Percentiles rank a stretch among this genome's conserved stretches.
Evolutionary conservation across 2,113 vertebrate genomes (phyloP).

Genomic region (Eurypyga helias): DNA sequence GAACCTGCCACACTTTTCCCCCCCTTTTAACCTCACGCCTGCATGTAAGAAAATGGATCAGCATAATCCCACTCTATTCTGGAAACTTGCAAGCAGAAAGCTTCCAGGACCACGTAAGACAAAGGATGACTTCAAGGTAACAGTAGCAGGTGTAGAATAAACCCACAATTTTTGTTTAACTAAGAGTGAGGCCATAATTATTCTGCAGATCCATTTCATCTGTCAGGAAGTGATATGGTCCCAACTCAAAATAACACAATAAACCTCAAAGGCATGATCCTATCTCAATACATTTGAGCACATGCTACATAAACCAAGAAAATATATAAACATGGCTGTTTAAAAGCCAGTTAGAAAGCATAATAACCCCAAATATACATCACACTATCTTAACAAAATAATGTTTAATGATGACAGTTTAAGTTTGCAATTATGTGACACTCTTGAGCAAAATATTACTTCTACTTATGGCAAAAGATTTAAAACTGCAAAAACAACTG

Average conservation of each 20-base stretch:
- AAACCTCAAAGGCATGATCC: not conserved
- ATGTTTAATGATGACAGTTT: conserved; percentile 63
- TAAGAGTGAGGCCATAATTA: not conserved
- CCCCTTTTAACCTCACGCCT: not conserved
- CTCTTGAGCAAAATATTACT: conserved; percentile 44
- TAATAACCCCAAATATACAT: conserved; percentile 42
- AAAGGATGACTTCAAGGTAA: not conserved
- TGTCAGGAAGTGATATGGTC: not conserved
- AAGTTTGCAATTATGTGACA: conserved; percentile 52
- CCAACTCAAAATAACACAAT: conserved; percentile 12
- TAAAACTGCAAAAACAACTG: conserved; percentile 45
- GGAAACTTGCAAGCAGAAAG: not conserved
- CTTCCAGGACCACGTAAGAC: not conserved
- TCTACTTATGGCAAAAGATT: conserved; percentile 52
- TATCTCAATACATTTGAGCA: not conserved
- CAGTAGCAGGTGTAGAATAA: not conserved
- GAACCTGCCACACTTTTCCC: not conserved
- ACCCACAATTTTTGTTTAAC: conserved; percentile 6
- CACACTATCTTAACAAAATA: conserved; percentile 54
- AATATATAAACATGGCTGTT: conserved; percentile 45
- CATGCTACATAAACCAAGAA: conserved; percentile 44
- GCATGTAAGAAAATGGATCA: not conserved
- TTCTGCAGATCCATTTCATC: conserved; percentile 14
- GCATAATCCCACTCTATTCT: not conserved
- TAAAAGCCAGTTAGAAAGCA: conserved; percentile 32